These are phyloP conservation scores for Choloepus hoffmanni DNA, from an alignment of 2,113 vertebrate species.

Conservation along the genomic window DNA sequence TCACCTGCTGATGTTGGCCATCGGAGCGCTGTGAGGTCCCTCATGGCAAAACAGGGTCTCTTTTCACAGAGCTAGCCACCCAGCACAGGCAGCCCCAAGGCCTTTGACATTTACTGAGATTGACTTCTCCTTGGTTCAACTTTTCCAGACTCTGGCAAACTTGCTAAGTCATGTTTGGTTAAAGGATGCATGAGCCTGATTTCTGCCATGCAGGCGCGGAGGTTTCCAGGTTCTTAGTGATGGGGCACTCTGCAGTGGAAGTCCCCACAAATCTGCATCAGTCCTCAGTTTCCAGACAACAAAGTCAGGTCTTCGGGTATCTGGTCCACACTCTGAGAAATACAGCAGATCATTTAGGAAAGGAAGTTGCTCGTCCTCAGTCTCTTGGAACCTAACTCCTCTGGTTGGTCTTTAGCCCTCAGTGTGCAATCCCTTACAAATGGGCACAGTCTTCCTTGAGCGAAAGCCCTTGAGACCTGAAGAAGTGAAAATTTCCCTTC, in stretches of 20 bases:
- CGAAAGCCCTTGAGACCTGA: not conserved
- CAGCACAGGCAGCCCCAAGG: too few species aligned
- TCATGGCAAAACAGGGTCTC: not conserved
- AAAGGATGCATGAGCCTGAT: too few species aligned
- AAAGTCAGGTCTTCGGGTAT: not conserved
- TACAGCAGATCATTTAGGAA: not conserved
- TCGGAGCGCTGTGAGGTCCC: not conserved
- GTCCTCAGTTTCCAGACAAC: not conserved
- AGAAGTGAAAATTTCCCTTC: not conserved
- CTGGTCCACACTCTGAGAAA: not conserved
- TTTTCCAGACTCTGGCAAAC: not conserved
- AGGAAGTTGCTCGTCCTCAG: fast-evolving
- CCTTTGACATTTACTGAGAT: fast-evolving
- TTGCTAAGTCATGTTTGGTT: not conserved
- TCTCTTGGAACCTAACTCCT: not conserved
- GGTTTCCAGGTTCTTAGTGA: fast-evolving
- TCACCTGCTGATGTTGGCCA: not conserved
- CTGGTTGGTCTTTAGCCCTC: too few species aligned
- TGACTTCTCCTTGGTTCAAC: not conserved
- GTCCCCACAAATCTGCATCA: fast-evolving
- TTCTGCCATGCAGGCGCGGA: not conserved
- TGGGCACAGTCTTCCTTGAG: not conserved
- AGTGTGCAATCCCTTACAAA: fast-evolving
- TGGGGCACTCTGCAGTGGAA: fast-evolving
- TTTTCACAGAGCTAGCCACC: too few species aligned